Conservation (phyloP, 2,113 vertebrate genomes). For the Limnothrissa miodon region DNA sequence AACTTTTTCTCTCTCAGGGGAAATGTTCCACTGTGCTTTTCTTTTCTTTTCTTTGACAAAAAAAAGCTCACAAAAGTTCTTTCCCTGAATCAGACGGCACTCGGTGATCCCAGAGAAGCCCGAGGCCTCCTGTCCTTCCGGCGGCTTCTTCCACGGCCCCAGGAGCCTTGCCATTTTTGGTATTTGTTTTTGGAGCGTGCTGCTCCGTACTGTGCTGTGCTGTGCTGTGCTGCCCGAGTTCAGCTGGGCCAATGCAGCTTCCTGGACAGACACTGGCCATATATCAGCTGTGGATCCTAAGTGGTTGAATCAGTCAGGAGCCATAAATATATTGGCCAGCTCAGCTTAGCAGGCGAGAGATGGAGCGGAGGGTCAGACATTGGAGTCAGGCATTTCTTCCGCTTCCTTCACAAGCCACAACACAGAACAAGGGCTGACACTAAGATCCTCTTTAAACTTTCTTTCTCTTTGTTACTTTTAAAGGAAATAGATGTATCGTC, state of each 20-base stretch:
- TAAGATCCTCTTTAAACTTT: neutral
- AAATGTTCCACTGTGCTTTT: neutral
- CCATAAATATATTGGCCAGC: constrained; percentile 59
- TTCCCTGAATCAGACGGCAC: neutral
- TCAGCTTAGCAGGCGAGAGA: constrained; percentile 38
- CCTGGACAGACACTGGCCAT: constrained; percentile 40
- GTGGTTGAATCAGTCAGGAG: constrained; percentile 55
- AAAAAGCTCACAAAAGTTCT: neutral
- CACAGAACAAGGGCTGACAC: neutral
- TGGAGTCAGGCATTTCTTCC: neutral
- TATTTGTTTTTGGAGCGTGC: constrained; percentile 13
- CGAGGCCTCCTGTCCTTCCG: neutral
- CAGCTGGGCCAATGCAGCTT: constrained; percentile 11
- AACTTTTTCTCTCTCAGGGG: neutral
- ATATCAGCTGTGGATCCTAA: constrained; percentile 51
- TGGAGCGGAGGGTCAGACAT: constrained; percentile 24
- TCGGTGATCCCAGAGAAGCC: neutral
- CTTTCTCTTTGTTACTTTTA: neutral
- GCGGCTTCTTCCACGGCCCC: neutral
- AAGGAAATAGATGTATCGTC: neutral
- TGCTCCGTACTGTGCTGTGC: neutral
- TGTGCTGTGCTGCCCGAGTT: neutral
- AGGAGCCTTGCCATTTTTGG: constrained; percentile 36
- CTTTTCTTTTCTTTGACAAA: too few species aligned
- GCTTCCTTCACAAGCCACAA: neutral